Percentiles rank a stretch among this genome's conserved stretches.
These are phyloP conservation scores for Mycogona germanica DNA, from an alignment of 2,888 invertebrate species.

Conservation along the genomic window DNA sequence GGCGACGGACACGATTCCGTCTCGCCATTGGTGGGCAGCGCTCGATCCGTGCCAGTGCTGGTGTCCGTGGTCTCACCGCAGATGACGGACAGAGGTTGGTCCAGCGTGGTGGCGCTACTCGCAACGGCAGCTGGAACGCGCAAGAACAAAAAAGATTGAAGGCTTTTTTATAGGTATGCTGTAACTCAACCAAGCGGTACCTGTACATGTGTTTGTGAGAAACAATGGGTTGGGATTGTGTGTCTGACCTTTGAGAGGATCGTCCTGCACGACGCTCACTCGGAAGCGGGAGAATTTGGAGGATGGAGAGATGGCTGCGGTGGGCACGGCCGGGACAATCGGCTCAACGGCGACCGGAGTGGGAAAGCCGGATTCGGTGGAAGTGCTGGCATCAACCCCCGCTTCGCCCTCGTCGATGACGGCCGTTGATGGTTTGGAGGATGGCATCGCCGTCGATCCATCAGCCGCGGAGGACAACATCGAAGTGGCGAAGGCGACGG, in stretches of 20 bases:
- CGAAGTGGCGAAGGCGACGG: constrained; percentile 9
- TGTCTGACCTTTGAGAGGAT: constrained; percentile 19
- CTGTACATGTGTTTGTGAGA: too few species aligned
- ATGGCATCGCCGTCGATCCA: background rate
- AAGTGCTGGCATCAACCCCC: background rate
- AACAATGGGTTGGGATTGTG: background rate
- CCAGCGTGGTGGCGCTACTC: background rate
- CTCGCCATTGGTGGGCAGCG: too few species aligned
- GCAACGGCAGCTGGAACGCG: too few species aligned
- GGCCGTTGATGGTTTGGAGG: constrained; percentile 6
- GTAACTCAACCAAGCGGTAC: too few species aligned
- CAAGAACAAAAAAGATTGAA: too few species aligned
- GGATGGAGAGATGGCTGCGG: too few species aligned
- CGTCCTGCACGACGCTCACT: constrained; percentile 38
- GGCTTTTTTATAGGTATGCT: background rate
- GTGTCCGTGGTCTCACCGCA: background rate
- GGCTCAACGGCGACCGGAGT: constrained; percentile 1
- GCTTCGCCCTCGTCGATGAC: constrained; percentile 16
- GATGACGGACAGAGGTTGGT: background rate
- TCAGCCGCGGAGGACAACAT: constrained; percentile 15
- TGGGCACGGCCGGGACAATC: constrained; percentile 22
- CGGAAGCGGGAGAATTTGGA: constrained; percentile 41
- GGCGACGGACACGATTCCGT: too few species aligned
- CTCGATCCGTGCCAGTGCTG: too few species aligned
- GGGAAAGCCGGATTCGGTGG: constrained; percentile 7